Conservation (phyloP, 2,888 invertebrate genomes). For the Chirona hameri region DNA sequence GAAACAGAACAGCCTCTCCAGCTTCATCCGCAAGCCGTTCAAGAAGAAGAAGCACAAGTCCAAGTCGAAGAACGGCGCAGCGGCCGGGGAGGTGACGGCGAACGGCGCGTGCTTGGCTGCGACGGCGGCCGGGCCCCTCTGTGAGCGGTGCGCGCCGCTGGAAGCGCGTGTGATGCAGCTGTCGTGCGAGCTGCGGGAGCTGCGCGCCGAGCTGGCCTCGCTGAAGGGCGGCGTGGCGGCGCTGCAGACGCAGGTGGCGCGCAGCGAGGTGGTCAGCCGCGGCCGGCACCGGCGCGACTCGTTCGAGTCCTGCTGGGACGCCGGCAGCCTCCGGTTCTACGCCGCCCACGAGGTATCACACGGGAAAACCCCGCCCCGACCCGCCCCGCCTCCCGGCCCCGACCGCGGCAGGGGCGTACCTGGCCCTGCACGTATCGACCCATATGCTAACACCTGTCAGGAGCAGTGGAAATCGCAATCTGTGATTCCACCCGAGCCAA, state of each 20-base stretch:
- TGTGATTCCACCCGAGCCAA: too few species aligned
- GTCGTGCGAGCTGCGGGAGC: neutral
- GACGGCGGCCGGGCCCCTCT: neutral
- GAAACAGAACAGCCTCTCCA: neutral
- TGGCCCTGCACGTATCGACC: too few species aligned
- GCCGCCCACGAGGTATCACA: neutral
- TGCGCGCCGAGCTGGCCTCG: neutral
- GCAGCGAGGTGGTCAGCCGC: neutral
- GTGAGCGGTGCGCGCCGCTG: slow-evolving; percentile 1
- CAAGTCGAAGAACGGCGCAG: neutral
- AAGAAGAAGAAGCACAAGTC: neutral
- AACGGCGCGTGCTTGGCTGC: neutral
- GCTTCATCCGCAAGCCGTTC: slow-evolving; percentile 4
- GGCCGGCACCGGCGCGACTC: neutral
- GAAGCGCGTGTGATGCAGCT: neutral
- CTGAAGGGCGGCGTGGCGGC: neutral
- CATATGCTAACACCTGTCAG: too few species aligned
- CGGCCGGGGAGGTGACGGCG: neutral
- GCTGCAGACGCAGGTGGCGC: neutral
- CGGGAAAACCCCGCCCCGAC: too few species aligned
- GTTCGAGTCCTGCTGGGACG: slow-evolving; percentile 26
- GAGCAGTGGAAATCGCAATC: too few species aligned
- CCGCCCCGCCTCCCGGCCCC: too few species aligned
- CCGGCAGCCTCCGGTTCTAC: slow-evolving; percentile 6
- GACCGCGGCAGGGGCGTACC: too few species aligned